A percentile compares a stretch with the other conserved stretches of the same genome.
Conservation (phyloP, 2,888 invertebrate genomes). For the Drosophila longiperda region DNA sequence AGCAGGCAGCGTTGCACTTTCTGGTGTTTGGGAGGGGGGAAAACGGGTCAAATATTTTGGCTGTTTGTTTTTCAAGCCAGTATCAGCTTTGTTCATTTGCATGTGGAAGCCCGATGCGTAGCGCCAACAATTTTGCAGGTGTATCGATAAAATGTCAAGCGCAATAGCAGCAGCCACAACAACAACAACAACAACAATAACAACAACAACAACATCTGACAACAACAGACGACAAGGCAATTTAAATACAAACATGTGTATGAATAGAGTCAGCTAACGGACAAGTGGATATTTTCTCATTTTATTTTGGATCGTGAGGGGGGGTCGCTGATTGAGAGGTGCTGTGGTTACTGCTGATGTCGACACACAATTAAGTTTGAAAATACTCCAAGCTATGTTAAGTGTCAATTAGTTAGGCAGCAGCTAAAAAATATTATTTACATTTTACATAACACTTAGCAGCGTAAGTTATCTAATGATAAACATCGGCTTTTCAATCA, state of each 20-base stretch:
- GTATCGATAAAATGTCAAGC: constrained; percentile 74
- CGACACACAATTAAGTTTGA: constrained; percentile 78
- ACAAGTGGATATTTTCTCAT: constrained; percentile 18
- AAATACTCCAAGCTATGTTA: constrained; percentile 78
- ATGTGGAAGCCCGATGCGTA: constrained; percentile 39
- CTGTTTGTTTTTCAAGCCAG: constrained; percentile 19
- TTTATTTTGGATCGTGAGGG: neutral
- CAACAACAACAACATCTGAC: constrained; percentile 58
- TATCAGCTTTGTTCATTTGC: constrained; percentile 36
- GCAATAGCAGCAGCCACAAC: constrained; percentile 41
- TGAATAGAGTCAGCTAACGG: constrained; percentile 47
- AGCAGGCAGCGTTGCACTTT: constrained; percentile 6
- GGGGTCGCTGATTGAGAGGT: constrained; percentile 1
- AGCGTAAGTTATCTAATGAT: constrained; percentile 8
- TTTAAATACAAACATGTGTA: constrained; percentile 76
- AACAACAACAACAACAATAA: constrained; percentile 49
- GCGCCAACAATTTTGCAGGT: constrained; percentile 59
- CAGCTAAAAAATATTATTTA: constrained; percentile 60
- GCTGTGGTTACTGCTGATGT: constrained; percentile 56
- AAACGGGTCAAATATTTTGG: constrained; percentile 26
- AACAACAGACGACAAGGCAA: constrained; percentile 72
- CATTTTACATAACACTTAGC: constrained; percentile 36
- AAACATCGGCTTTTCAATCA: neutral
- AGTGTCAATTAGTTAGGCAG: constrained; percentile 78
- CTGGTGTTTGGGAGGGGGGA: constrained; percentile 1